Conservation (phyloP, 2,888 invertebrate species). For the Conomelus anceps region DNA sequence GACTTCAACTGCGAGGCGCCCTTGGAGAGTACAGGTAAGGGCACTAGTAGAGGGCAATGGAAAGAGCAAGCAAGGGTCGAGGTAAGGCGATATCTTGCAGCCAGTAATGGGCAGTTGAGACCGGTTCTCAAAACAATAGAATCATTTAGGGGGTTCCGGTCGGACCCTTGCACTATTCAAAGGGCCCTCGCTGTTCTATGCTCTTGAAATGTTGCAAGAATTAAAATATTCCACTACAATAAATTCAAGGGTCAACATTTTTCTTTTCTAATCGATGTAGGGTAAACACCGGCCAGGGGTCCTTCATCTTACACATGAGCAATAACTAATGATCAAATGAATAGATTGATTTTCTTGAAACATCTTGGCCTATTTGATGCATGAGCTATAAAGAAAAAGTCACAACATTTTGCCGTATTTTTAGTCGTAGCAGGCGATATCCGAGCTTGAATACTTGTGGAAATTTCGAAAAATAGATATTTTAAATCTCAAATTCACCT, state of each 20-base stretch:
- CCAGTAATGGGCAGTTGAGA: background rate
- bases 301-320: background rate
- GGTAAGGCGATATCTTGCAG: background rate
- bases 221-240: constrained; percentile 19
- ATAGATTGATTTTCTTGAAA: constrained; percentile 10
- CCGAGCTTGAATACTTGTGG: background rate
- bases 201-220: constrained; percentile 5
- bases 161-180: constrained; percentile 8
- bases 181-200: background rate
- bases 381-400: background rate
- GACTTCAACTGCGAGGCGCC: background rate
- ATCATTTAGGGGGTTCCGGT: constrained; percentile 11
- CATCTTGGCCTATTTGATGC: background rate
- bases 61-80: background rate
- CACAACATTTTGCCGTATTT: background rate
- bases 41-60: background rate
- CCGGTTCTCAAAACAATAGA: constrained; percentile 24
- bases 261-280: constrained; percentile 25
- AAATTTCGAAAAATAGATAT: no score
- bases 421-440: background rate
- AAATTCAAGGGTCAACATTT: constrained; percentile 22
- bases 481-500: no score
- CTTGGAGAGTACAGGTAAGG: background rate
- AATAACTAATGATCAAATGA: background rate
- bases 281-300: constrained; percentile 25